Evolutionary conservation across 2,888 invertebrate species (phyloP).

Genomic region (Oligia latruncula): DNA sequence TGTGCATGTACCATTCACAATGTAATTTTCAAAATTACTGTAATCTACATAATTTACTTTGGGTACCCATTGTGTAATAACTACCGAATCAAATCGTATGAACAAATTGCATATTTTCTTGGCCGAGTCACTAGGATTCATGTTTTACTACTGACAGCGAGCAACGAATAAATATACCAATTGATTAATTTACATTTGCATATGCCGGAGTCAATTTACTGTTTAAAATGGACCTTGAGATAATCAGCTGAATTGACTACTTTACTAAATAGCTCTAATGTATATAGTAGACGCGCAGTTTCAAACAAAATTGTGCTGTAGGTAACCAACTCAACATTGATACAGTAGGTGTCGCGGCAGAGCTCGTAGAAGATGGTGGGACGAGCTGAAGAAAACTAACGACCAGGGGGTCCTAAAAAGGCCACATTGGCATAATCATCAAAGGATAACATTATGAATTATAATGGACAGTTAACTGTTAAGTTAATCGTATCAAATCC

Average conservation of each 20-base stretch:
- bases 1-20: constrained; percentile 24
- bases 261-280: constrained; percentile 21
- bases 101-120: constrained; percentile 31
- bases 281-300: constrained; percentile 26
- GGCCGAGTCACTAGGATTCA: not conserved
- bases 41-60: constrained; percentile 17
- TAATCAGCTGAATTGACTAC: constrained; percentile 52
- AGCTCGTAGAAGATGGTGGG: not conserved
- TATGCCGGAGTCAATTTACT: constrained; percentile 39
- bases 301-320: not conserved
- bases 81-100: constrained; percentile 4
- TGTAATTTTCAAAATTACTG: constrained; percentile 40
- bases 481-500: no score
- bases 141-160: constrained; percentile 16
- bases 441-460: no score
- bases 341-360: not conserved
- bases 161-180: constrained; percentile 31
- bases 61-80: constrained; percentile 12
- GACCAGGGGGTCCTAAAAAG: not conserved
- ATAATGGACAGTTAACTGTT: no score
- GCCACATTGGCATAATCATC: no score
- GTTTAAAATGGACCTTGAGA: constrained; percentile 38
- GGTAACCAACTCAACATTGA: not conserved
- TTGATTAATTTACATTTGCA: constrained; percentile 49
- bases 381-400: not conserved